These are phyloP conservation scores for Apis florea DNA, from an alignment of 1,140 invertebrate genomes.

Conservation along the genomic window DNA sequence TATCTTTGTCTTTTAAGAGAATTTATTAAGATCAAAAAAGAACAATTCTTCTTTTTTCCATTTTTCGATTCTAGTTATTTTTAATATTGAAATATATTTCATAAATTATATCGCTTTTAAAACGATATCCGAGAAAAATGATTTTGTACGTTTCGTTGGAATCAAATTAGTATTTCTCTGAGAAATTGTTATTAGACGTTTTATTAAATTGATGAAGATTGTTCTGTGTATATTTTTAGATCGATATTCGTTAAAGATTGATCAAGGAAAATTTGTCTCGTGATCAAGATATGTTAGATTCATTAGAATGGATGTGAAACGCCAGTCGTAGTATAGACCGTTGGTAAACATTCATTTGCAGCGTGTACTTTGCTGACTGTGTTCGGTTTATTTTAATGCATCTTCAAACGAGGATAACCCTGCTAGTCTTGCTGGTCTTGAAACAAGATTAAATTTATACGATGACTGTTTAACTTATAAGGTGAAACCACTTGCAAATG, in stretches of 20 bases:
- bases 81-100: no score
- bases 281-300: not conserved
- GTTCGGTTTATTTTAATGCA: conserved; percentile 19
- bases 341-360: conserved; percentile 31
- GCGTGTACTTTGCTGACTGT: not conserved
- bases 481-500: no score
- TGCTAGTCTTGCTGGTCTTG: not conserved
- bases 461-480: conserved; percentile 3
- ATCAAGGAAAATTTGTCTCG: not conserved
- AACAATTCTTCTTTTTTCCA: not conserved
- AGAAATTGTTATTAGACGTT: no score
- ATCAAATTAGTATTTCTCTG: no score
- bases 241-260: not conserved
- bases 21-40: not conserved
- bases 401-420: not conserved
- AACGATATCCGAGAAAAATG: no score
- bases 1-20: not conserved
- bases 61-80: not conserved
- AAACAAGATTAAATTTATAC: conserved; percentile 13
- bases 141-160: no score
- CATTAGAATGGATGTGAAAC: conserved; percentile 9
- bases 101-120: no score
- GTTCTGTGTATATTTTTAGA: no score
- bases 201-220: no score
- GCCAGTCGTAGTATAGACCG: not conserved